phyloP scores from a whole-genome alignment of 2,888 invertebrate species.

The Strigamia crassipes region DNA sequence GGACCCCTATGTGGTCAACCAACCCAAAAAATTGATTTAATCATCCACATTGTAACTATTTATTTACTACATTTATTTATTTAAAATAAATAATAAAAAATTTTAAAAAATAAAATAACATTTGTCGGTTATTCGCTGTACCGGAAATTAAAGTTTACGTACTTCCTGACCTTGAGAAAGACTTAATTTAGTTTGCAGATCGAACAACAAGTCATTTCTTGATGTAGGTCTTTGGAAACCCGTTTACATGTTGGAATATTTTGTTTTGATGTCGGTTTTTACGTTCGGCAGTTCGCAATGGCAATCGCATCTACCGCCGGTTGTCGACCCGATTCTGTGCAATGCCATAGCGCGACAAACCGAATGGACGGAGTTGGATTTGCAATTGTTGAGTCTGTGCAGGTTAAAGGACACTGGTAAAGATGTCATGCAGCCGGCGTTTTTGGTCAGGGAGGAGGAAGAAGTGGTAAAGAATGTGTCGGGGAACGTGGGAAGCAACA shows the following conservation, averaged over 20 bases:
- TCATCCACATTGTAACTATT: neutral
- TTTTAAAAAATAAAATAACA: too few relatives aligned
- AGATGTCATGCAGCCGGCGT: neutral
- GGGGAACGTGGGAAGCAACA: too few relatives aligned
- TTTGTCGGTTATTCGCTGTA: too few relatives aligned
- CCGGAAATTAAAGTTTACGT: neutral
- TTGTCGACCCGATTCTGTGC: neutral
- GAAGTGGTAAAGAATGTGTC: neutral
- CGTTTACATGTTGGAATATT: neutral
- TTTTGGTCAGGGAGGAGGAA: neutral
- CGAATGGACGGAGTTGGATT: neutral
- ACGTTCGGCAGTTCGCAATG: neutral
- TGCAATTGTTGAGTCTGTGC: neutral
- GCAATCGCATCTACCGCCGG: neutral
- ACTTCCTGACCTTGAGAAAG: neutral
- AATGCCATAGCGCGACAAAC: neutral
- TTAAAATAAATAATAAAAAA: neutral
- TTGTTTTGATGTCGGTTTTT: neutral
- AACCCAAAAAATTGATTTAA: neutral
- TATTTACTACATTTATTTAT: neutral
- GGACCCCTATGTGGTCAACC: constrained; percentile 17
- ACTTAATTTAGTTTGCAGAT: too few relatives aligned
- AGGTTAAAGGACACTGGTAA: neutral
- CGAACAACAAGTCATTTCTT: too few relatives aligned
- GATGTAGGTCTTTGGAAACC: too few relatives aligned